Percentiles rank a stretch among this genome's conserved stretches.
Conservation (phyloP, 2,888 invertebrate genomes). For the Oligia fasciuncula region DNA sequence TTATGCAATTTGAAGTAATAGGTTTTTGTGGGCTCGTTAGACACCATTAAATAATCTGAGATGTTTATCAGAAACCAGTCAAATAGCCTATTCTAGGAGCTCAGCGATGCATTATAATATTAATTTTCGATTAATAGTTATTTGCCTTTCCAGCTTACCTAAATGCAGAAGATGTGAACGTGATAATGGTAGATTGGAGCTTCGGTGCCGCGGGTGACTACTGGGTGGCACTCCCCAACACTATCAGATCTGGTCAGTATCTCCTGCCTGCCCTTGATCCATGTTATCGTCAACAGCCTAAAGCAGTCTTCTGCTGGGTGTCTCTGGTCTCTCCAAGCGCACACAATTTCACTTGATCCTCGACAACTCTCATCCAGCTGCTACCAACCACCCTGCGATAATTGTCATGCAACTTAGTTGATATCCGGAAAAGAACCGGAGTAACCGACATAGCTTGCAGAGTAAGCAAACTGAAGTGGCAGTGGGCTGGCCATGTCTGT, state of each 20-base stretch:
- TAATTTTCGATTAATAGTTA: not conserved
- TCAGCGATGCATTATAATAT: not conserved
- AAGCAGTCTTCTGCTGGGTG: too few species aligned
- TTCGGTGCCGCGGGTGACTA: constrained; percentile 47
- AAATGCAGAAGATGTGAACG: constrained; percentile 53
- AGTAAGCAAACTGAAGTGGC: too few species aligned
- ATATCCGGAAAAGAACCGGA: too few species aligned
- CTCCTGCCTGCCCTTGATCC: not conserved
- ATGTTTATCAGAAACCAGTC: too few species aligned
- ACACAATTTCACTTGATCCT: not conserved
- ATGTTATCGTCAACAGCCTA: not conserved
- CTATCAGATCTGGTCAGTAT: constrained; percentile 49
- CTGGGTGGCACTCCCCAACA: constrained; percentile 42
- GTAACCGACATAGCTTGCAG: too few species aligned
- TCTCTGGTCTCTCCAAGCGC: not conserved
- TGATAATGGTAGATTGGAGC: constrained; percentile 60
- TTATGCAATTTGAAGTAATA: too few species aligned
- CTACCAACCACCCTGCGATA: not conserved
- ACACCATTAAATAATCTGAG: too few species aligned
- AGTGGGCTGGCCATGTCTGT: too few species aligned
- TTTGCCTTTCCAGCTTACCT: constrained; percentile 47
- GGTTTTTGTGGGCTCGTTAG: too few species aligned
- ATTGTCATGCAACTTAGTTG: not conserved
- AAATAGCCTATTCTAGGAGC: too few species aligned
- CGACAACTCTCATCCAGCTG: not conserved